Conservation (phyloP, 2,113 vertebrate genomes). For the Cyanoderma ruficeps region DNA sequence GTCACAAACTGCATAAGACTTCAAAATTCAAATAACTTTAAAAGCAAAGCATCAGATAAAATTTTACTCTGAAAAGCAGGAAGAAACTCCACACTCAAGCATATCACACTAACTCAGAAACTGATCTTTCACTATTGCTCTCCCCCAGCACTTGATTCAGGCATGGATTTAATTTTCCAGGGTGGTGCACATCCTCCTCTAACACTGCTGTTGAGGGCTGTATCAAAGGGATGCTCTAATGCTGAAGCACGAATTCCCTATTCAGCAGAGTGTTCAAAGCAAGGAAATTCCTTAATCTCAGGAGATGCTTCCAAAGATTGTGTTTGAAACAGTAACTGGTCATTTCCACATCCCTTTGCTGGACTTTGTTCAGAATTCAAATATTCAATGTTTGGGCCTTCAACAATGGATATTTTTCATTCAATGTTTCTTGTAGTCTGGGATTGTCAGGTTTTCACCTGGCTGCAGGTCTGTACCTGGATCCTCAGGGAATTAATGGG, state of each 20-base stretch:
- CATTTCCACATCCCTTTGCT: not conserved
- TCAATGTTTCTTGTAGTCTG: not conserved
- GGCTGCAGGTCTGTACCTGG: not conserved
- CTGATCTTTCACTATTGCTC: not conserved
- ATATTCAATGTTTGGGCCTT: accelerated
- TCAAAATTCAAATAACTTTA: not conserved
- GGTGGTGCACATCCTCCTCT: not conserved
- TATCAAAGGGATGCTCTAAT: not conserved
- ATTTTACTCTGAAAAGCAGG: not conserved
- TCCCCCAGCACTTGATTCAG: not conserved
- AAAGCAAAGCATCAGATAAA: not conserved
- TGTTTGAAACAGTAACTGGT: not conserved
- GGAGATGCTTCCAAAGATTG: accelerated
- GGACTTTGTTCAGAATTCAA: not conserved
- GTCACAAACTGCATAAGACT: not conserved
- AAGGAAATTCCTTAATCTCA: not conserved
- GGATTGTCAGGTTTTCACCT: not conserved
- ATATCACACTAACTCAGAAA: not conserved
- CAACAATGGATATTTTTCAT: not conserved
- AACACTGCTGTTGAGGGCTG: not conserved
- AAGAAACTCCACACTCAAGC: not conserved
- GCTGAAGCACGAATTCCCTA: not conserved
- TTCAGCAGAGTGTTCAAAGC: not conserved
- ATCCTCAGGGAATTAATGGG: not conserved
- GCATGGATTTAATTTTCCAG: not conserved